phyloP scores from a whole-genome alignment of 2,888 invertebrate species.

The Diarsia brunnea region DNA sequence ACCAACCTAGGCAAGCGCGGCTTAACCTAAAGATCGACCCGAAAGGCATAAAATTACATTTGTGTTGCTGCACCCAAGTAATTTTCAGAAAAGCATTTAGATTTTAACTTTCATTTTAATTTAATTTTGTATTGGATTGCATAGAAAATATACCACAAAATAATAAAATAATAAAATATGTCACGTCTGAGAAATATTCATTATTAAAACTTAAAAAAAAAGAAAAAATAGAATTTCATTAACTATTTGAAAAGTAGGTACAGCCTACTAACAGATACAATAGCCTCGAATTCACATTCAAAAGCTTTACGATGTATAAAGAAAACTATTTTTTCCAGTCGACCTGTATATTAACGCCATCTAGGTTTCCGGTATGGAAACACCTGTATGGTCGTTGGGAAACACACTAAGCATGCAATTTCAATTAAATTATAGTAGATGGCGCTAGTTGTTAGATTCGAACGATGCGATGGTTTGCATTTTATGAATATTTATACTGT shows the following conservation, averaged over 20 bases:
- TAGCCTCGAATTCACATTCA: not conserved
- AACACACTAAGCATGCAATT: not conserved
- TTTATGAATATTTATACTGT: too few species aligned
- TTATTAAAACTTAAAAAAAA: not conserved
- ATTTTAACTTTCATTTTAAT: not conserved
- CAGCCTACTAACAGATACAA: not conserved
- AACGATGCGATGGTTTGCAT: not conserved
- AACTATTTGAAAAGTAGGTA: not conserved
- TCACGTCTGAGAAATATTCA: not conserved
- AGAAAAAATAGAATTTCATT: not conserved
- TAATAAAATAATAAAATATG: too few species aligned
- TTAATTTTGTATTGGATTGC: not conserved
- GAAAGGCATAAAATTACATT: too few species aligned
- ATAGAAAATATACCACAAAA: not conserved
- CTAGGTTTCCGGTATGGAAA: not conserved
- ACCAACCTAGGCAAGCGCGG: too few species aligned
- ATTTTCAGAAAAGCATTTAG: not conserved
- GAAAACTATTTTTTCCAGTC: not conserved
- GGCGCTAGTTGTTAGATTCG: constrained; percentile 6
- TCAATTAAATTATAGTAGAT: not conserved
- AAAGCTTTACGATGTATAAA: not conserved
- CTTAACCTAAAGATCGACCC: too few species aligned
- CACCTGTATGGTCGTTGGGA: too few species aligned
- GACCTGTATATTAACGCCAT: constrained; percentile 11
- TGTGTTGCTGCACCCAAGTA: not conserved